A percentile compares a stretch with the other conserved stretches of the same genome.
Conservation (phyloP, 2,888 invertebrate genomes). For the Deilephila porcellus region DNA sequence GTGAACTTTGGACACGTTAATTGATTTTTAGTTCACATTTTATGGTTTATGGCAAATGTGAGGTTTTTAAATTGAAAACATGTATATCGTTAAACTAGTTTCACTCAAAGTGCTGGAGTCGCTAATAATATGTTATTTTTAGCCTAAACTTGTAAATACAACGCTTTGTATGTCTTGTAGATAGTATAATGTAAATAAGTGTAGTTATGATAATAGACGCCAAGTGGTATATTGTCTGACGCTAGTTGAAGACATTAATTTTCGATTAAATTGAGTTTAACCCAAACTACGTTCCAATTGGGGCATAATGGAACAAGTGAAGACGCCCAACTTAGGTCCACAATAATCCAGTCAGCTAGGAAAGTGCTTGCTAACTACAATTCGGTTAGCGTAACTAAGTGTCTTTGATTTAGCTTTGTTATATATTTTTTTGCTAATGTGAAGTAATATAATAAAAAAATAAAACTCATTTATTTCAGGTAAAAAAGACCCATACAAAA, state of each 20-base stretch:
- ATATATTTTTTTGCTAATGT: neutral
- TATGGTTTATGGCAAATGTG: too few species aligned
- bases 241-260: constrained; percentile 7
- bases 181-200: constrained; percentile 15
- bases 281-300: constrained; percentile 9
- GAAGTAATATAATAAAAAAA: neutral
- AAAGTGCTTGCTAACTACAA: constrained; percentile 18
- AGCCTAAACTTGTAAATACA: neutral
- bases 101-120: too few species aligned
- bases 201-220: neutral
- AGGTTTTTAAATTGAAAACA: too few species aligned
- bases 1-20: too few species aligned
- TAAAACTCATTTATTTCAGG: too few species aligned
- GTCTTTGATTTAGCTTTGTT: constrained; percentile 3
- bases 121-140: neutral
- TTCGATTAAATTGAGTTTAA: constrained; percentile 5
- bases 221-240: neutral
- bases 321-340: constrained; percentile 8
- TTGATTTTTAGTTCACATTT: too few species aligned
- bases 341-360: neutral
- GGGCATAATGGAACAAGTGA: constrained; percentile 12
- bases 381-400: neutral
- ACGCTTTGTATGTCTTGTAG: constrained; percentile 19
- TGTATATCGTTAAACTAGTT: too few species aligned
- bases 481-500: neutral